Conservation (phyloP, 2,113 vertebrate genomes). For the Mugil cephalus region DNA sequence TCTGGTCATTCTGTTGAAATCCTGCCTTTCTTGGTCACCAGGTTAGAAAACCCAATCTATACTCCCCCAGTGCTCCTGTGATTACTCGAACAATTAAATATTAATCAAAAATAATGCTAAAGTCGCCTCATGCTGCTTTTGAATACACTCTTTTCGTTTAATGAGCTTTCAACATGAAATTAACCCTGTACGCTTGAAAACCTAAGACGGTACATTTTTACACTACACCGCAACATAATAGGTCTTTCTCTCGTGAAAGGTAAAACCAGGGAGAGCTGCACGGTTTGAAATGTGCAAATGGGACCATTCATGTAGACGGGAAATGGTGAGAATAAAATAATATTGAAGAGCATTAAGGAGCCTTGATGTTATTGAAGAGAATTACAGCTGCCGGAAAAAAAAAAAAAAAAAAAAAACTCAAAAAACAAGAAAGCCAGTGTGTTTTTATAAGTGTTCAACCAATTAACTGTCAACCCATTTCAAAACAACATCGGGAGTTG, state of each 20-base stretch:
- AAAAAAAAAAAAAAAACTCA: not conserved
- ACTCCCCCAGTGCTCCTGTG: slow-evolving; percentile 14
- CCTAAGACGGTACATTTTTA: slow-evolving; percentile 29
- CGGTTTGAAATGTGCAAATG: slow-evolving; percentile 68
- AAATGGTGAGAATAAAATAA: slow-evolving; percentile 72
- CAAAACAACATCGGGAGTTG: slow-evolving; percentile 49
- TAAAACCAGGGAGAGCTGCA: slow-evolving; percentile 51
- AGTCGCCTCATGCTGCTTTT: not conserved
- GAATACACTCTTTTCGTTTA: slow-evolving; percentile 14
- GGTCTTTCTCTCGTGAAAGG: slow-evolving; percentile 51
- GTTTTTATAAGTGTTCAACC: slow-evolving; percentile 47
- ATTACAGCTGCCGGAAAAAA: slow-evolving; percentile 28
- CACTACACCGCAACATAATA: slow-evolving; percentile 4
- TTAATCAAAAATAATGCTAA: not conserved
- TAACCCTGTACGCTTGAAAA: slow-evolving; percentile 5
- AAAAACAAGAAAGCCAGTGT: slow-evolving; percentile 29
- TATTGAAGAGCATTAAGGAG: slow-evolving; percentile 48
- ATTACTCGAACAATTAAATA: slow-evolving; percentile 25
- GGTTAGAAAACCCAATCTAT: slow-evolving; percentile 47
- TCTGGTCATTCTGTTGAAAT: slow-evolving; percentile 59
- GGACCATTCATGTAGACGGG: slow-evolving; percentile 69
- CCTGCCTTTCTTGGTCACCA: slow-evolving; percentile 59
- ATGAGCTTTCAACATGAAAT: slow-evolving; percentile 68
- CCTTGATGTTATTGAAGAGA: slow-evolving; percentile 37
- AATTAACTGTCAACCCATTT: slow-evolving; percentile 63